phyloP scores from a whole-genome alignment of 2,888 invertebrate species.

The Diarsia rubi region DNA sequence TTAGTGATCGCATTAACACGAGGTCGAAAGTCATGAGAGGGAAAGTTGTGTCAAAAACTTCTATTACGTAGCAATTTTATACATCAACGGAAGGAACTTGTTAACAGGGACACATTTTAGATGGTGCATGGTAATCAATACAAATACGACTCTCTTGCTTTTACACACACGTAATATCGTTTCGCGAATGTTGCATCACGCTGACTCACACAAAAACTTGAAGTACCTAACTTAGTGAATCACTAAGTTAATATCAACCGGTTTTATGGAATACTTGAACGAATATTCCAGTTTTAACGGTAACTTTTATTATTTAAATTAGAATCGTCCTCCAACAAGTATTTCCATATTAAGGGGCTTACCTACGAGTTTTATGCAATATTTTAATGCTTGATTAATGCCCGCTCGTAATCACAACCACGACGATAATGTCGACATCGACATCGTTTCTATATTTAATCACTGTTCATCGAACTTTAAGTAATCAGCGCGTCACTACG shows the following conservation, averaged over 20 bases:
- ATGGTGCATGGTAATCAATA: conserved; percentile 81
- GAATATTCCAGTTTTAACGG: conserved; percentile 43
- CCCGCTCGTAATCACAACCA: conserved; percentile 43
- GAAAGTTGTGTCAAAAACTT: conserved; percentile 74
- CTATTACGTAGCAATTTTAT: conserved; percentile 58
- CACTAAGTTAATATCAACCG: conserved; percentile 44
- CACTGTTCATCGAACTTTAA: conserved; percentile 73
- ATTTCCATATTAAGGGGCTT: conserved; percentile 13
- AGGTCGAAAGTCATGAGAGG: conserved; percentile 61
- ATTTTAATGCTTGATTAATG: conserved; percentile 44
- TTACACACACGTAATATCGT: conserved; percentile 75
- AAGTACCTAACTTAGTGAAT: conserved; percentile 44
- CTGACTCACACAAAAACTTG: conserved; percentile 72
- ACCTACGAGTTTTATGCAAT: conserved; percentile 32
- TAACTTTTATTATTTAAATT: conserved; percentile 28
- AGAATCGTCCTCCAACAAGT: neutral
- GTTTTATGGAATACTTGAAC: conserved; percentile 43
- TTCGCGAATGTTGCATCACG: conserved; percentile 79
- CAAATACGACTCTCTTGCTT: conserved; percentile 74
- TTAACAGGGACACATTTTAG: conserved; percentile 78
- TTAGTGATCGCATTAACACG: conserved; percentile 69
- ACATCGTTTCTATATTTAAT: conserved; percentile 73
- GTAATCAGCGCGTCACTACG: conserved; percentile 83
- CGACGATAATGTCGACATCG: conserved; percentile 55
- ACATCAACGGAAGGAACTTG: conserved; percentile 74